These are phyloP conservation scores for Nothoprocta pentlandii DNA, from an alignment of 2,113 vertebrate genomes.

Conservation along the genomic window DNA sequence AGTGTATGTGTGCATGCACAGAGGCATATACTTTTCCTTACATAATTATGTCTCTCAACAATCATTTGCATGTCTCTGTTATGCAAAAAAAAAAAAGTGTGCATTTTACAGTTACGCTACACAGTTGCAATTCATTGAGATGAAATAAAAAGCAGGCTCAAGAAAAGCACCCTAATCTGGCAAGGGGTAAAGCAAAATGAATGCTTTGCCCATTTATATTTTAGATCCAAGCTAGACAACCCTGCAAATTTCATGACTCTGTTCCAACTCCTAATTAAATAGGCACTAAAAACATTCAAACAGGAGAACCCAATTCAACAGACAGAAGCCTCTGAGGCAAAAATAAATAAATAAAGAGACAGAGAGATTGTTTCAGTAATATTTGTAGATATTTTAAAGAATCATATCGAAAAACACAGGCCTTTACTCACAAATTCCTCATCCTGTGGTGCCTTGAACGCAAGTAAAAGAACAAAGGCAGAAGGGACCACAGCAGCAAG, in stretches of 20 bases:
- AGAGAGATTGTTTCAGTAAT: not conserved
- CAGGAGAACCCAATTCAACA: conserved; percentile 40
- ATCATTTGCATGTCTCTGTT: conserved; percentile 69
- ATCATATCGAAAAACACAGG: not conserved
- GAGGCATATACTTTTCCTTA: conserved; percentile 32
- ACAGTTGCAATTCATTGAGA: conserved; percentile 64
- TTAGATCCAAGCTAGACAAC: conserved; percentile 48
- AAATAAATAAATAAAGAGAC: conserved; percentile 48
- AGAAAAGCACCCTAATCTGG: conserved; percentile 45
- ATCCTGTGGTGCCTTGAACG: not conserved
- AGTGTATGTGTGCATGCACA: not conserved
- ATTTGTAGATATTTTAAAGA: not conserved
- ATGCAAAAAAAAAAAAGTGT: conserved; percentile 38
- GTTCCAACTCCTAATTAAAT: conserved; percentile 77
- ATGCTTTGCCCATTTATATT: conserved; percentile 29
- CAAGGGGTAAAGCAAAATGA: conserved; percentile 37
- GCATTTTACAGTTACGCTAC: conserved; percentile 57
- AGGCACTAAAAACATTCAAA: conserved; percentile 75
- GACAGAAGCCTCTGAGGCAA: conserved; percentile 60
- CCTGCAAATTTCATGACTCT: conserved; percentile 62
- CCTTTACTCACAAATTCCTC: not conserved
- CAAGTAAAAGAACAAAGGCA: not conserved
- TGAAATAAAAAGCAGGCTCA: conserved; percentile 63
- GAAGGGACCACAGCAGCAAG: fast-evolving
- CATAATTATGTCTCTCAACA: conserved; percentile 47